A percentile compares a stretch with the other conserved stretches of the same genome.
Conservation (phyloP, 2,113 vertebrate species). For the Cyprinodon tularosa region DNA sequence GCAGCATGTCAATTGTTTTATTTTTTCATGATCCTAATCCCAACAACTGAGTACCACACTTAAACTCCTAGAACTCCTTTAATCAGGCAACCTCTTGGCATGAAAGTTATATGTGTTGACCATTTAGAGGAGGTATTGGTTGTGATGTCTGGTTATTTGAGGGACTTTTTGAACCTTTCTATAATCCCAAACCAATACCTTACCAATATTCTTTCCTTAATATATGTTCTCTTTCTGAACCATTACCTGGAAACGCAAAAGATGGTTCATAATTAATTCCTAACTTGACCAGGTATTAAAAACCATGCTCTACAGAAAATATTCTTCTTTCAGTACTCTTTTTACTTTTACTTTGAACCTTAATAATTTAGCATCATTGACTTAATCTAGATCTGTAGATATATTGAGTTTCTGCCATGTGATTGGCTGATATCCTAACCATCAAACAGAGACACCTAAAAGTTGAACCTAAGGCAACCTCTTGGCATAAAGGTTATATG, state of each 20-base stretch:
- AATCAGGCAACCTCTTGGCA: no score
- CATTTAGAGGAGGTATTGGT: neutral
- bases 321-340: no score
- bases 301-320: neutral
- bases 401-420: neutral
- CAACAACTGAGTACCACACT: no score
- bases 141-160: neutral
- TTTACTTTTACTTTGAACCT: neutral
- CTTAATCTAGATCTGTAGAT: neutral
- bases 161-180: neutral
- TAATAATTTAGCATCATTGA: neutral
- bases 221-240: neutral
- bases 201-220: neutral
- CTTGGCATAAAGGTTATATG: no score
- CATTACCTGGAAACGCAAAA: neutral
- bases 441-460: no score
- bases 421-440: neutral
- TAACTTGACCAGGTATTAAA: neutral
- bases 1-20: no score
- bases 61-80: no score
- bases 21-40: no score
- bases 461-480: no score
- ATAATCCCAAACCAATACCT: neutral
- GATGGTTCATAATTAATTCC: neutral
- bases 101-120: neutral